These are phyloP conservation scores for Rotaria sp. DNA, from an alignment of 2,888 invertebrate species.

Conservation along the genomic window DNA sequence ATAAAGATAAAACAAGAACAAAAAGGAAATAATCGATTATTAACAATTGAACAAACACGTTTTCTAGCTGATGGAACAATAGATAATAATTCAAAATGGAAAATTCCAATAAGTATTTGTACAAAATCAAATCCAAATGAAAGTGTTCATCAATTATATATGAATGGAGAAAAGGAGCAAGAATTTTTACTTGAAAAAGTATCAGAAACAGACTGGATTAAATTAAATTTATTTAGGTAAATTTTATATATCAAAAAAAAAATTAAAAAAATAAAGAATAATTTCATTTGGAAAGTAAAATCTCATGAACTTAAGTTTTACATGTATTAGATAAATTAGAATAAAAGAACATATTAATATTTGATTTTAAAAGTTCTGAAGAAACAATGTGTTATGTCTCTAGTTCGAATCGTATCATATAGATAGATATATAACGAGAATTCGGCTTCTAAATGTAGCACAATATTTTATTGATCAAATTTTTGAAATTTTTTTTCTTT, in stretches of 20 bases:
- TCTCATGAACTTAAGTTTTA: too few relatives aligned
- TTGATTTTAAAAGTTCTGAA: too few relatives aligned
- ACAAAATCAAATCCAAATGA: constrained; percentile 28
- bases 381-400: too few relatives aligned
- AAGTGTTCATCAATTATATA: background rate
- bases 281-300: too few relatives aligned
- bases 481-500: too few relatives aligned
- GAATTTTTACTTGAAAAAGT: constrained; percentile 9
- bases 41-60: constrained; percentile 16
- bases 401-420: too few relatives aligned
- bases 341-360: too few relatives aligned
- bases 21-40: background rate
- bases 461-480: too few relatives aligned
- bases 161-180: background rate
- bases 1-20: background rate
- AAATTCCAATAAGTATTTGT: constrained; percentile 28
- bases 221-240: constrained; percentile 17
- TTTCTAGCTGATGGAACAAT: constrained; percentile 8
- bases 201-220: background rate
- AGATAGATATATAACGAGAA: too few relatives aligned
- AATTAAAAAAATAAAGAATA: too few relatives aligned
- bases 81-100: background rate
- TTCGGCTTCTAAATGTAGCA: too few relatives aligned
- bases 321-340: too few relatives aligned
- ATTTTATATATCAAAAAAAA: background rate